phyloP scores from a whole-genome alignment of 2,888 invertebrate genomes.

The Drosophila borealis region DNA sequence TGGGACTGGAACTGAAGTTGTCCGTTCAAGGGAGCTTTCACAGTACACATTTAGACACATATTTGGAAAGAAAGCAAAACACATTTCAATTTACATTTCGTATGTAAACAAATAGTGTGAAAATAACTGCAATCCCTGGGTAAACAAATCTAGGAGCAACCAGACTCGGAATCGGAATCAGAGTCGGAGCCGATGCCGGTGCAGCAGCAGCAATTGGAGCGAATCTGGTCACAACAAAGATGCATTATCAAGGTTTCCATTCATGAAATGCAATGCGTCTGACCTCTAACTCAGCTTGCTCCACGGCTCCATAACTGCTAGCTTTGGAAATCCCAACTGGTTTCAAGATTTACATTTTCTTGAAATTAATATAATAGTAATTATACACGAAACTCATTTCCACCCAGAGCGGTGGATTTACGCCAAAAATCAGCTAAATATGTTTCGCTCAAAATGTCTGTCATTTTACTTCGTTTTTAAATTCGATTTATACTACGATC shows the following conservation, averaged over 20 bases:
- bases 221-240: constrained; percentile 25
- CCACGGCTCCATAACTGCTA: background rate
- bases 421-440: too few relatives aligned
- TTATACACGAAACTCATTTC: too few relatives aligned
- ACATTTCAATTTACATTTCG: constrained; percentile 12
- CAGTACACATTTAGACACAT: background rate
- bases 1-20: too few relatives aligned
- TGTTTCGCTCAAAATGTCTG: too few relatives aligned
- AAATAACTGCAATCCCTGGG: constrained; percentile 10
- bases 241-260: constrained; percentile 45
- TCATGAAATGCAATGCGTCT: constrained; percentile 34
- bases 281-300: constrained; percentile 8
- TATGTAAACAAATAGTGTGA: constrained; percentile 20
- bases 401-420: too few relatives aligned
- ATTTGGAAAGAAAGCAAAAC: constrained; percentile 7
- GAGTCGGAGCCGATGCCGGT: background rate
- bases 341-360: background rate
- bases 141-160: constrained; percentile 10
- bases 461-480: background rate
- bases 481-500: background rate
- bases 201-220: constrained; percentile 37
- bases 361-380: background rate
- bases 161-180: background rate
- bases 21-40: background rate
- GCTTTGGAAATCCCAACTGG: constrained; percentile 12